Evolutionary conservation across 2,113 vertebrate genomes (phyloP).

Genomic region (Illadopsis cleaveri): DNA sequence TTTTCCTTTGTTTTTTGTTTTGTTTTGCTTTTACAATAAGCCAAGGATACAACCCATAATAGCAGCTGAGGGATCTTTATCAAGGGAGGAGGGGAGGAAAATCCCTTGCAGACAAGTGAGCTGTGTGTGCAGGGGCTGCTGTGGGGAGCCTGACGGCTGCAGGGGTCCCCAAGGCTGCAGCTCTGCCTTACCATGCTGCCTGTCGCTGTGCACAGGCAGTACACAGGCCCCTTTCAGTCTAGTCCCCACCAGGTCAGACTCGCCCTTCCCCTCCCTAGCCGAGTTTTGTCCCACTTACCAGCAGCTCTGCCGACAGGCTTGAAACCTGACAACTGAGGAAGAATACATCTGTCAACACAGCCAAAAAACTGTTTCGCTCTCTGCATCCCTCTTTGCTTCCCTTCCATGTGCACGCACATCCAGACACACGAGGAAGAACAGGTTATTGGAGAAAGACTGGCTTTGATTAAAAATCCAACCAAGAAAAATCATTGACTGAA

Average conservation of each 20-base stretch:
- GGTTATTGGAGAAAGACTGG: background rate
- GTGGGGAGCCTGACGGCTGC: background rate
- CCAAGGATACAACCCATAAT: conserved; percentile 6
- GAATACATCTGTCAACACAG: conserved; percentile 56
- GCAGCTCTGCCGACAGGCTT: conserved; percentile 38
- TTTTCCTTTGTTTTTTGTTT: background rate
- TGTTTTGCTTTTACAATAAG: background rate
- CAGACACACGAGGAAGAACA: background rate
- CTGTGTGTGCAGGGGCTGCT: background rate
- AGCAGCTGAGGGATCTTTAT: conserved; percentile 40
- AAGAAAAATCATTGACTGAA: background rate
- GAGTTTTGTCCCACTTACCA: conserved; percentile 45
- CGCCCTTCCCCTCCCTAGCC: background rate
- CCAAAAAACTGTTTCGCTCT: background rate
- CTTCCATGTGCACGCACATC: background rate
- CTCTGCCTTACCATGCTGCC: background rate
- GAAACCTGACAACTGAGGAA: conserved; percentile 55
- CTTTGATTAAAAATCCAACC: background rate
- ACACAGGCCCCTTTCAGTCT: background rate
- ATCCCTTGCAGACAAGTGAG: conserved; percentile 14
- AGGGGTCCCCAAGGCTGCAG: background rate
- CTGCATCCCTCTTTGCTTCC: background rate
- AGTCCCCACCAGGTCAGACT: background rate
- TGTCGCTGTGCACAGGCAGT: background rate
- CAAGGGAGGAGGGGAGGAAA: background rate